These are phyloP conservation scores for Caerostris extrusa DNA, from an alignment of 1,140 invertebrate species.

Conservation along the genomic window DNA sequence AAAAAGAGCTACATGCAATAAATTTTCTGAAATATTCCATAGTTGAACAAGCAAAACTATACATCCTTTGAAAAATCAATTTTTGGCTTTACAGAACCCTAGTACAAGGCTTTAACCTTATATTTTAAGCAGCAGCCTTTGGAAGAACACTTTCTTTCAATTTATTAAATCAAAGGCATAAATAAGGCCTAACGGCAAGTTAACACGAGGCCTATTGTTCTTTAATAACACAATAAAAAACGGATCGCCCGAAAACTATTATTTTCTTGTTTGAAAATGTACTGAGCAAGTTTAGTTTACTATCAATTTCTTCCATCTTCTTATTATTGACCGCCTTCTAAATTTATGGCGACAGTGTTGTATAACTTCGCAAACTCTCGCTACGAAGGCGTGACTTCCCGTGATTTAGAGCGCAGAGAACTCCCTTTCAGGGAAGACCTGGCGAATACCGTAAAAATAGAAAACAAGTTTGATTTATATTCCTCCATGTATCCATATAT, in stretches of 20 bases:
- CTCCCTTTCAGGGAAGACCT: no score
- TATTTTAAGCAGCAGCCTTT: no score
- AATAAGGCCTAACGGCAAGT: slow-evolving; percentile 54
- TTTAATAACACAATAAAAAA: slow-evolving; percentile 70
- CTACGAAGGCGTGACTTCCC: slow-evolving; percentile 56
- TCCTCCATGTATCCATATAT: no score
- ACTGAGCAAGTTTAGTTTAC: slow-evolving; percentile 34
- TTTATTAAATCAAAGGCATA: slow-evolving; percentile 42
- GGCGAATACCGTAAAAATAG: no score
- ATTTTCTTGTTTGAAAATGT: slow-evolving; percentile 54
- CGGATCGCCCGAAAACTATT: slow-evolving; percentile 14
- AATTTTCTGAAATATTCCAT: no score
- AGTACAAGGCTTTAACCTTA: no score
- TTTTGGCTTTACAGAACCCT: no score
- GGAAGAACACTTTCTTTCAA: not conserved
- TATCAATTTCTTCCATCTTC: slow-evolving; percentile 50
- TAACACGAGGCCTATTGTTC: slow-evolving; percentile 45
- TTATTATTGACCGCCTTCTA: slow-evolving; percentile 47
- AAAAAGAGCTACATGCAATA: no score
- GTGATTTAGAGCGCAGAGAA: slow-evolving; percentile 56
- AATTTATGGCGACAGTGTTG: slow-evolving; percentile 63
- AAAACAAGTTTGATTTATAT: no score
- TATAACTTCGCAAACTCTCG: slow-evolving; percentile 62
- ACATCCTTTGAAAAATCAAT: no score
- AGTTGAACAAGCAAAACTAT: no score